These are phyloP conservation scores for Sarotherodon lohbergeri DNA, from an alignment of 2,113 vertebrate species.

Conservation along the genomic window DNA sequence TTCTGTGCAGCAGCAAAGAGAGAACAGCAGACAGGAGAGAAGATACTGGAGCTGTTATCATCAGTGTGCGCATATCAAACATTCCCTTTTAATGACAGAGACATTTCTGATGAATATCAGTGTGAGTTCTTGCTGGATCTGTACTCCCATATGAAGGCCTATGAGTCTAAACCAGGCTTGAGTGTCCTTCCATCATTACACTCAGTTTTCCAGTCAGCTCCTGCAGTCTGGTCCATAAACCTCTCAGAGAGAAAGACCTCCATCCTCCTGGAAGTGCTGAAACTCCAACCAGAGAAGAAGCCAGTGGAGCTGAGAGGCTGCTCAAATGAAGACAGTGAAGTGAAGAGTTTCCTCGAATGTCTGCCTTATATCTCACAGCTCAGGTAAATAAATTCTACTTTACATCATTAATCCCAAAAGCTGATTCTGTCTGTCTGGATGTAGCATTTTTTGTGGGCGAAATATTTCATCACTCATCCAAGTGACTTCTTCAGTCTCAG, in stretches of 20 bases:
- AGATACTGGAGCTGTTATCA: neutral
- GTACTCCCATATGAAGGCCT: neutral
- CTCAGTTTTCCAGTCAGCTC: neutral
- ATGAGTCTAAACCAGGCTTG: rapidly evolving
- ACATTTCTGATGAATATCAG: neutral
- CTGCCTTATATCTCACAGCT: neutral
- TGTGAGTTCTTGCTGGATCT: neutral
- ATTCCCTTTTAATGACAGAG: neutral
- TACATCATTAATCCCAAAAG: neutral
- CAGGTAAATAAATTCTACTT: neutral
- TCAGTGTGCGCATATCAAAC: neutral
- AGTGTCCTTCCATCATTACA: neutral
- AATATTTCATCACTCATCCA: neutral
- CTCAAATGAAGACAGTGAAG: neutral
- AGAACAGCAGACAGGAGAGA: neutral
- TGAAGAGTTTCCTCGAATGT: rapidly evolving
- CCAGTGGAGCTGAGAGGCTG: rapidly evolving
- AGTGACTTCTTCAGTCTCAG: neutral
- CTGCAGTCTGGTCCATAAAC: neutral
- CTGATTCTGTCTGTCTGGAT: neutral
- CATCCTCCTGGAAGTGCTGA: neutral
- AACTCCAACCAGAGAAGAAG: neutral
- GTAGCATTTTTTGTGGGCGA: neutral
- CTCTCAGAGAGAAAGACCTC: neutral
- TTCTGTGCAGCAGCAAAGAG: neutral